These are phyloP conservation scores for Pterophyllum scalare DNA, from an alignment of 2,113 vertebrate genomes.

Conservation along the genomic window DNA sequence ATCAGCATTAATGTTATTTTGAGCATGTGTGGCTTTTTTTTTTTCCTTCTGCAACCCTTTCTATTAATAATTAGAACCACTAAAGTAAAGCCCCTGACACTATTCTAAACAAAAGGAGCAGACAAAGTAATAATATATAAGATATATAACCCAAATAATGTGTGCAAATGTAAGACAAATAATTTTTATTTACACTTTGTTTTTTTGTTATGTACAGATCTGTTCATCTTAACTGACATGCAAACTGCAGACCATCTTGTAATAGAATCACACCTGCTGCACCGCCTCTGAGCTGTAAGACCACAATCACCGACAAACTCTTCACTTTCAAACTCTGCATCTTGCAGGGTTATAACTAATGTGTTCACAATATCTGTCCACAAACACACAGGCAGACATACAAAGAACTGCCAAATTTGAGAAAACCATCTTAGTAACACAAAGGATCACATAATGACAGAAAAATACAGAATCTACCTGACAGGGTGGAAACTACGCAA, in stretches of 20 bases:
- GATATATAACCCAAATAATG: not conserved
- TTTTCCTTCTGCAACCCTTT: not conserved
- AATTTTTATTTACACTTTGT: too few species aligned
- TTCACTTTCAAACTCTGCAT: not conserved
- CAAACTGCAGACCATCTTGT: not conserved
- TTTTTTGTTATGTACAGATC: too few species aligned
- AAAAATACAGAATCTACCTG: too few species aligned
- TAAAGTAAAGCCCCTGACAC: not conserved
- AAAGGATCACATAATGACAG: not conserved
- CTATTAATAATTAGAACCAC: not conserved
- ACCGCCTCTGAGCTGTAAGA: not conserved
- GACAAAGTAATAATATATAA: not conserved
- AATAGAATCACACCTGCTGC: not conserved
- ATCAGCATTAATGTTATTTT: not conserved
- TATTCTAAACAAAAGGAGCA: not conserved
- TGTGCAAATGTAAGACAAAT: not conserved
- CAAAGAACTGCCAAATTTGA: not conserved
- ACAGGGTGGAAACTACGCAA: too few species aligned
- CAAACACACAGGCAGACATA: not conserved
- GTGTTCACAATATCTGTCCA: not conserved
- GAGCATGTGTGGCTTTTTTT: not conserved
- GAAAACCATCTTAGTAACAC: not conserved
- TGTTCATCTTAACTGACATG: not conserved
- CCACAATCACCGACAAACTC: not conserved
- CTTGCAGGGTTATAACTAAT: not conserved